Base-by-base conservation (phyloP, 2,888 invertebrate genomes). In the Microplitis manilae region DNA sequence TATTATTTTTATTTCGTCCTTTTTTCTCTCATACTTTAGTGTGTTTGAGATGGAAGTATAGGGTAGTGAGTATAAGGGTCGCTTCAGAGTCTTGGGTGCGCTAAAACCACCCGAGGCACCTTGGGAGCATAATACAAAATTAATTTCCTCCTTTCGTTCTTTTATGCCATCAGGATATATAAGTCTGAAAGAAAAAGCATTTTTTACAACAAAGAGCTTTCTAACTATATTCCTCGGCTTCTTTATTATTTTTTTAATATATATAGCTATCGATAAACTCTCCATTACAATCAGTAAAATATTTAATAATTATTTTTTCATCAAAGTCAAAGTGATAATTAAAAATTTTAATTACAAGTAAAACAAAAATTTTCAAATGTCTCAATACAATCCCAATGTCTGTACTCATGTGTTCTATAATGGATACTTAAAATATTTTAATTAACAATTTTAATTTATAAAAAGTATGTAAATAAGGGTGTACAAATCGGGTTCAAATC, bases 61-160 rank as follows among this genome's bases (percentile, higher is more conserved):
- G 77, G 30, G 30, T 30, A 30, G 30, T 30, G 4, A 30, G 30
- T 30, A 4, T 30, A 38, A 77, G 70, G 50, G 77, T 73, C 50
- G 78, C 62, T 30, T 65, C 68, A 74, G 64, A 72, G 71, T 69
- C n/a, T 64, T 69, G 38, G 30, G 30, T 68, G 72, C 76, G 77
- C 76, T 80, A 80, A 81, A 79, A 78, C 68, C 71, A 79, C 81
- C 81, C 71, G 77, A 72, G 83, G 81, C 81, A 81, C 79, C 80
- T 79, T 81, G 80, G 78, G 77, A 79, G 81, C 81, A 83, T 83
- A 83, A 83, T 83, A 80, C 81, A 83, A 83, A 83, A 83, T 83
- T 82, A 83, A 83, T 83, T 83, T 82, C 81, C 82, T 82, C 77
- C 73, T 82, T 80, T 81, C 81, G 80, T 83, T 81, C 83, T 83